Conservation (phyloP, 2,113 vertebrate species). For the Castor canadensis region DNA sequence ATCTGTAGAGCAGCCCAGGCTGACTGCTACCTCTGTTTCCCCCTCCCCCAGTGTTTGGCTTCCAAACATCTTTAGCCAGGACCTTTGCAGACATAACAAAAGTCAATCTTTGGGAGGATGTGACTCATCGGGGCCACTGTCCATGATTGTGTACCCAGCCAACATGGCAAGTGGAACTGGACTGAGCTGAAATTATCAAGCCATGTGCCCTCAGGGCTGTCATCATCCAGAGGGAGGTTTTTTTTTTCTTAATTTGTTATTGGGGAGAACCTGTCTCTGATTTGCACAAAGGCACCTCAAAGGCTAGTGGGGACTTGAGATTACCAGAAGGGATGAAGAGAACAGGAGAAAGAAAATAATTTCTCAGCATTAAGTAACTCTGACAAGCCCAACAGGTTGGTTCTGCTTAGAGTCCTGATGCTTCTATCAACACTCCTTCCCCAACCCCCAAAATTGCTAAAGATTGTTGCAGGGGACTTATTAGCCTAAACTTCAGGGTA, state of each 20-base stretch:
- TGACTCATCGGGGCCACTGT: not conserved
- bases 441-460: not conserved
- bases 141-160: not conserved
- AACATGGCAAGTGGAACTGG: not conserved
- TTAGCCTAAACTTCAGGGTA: not conserved
- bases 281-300: conserved; percentile 6
- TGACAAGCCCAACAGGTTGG: not conserved
- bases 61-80: not conserved
- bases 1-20: not conserved
- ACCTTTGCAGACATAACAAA: conserved; percentile 1
- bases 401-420: not conserved
- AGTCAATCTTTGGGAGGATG: conserved; percentile 17
- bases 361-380: not conserved
- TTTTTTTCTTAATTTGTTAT: not conserved
- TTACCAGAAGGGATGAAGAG: not conserved
- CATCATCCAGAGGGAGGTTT: not conserved
- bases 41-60: conserved; percentile 10
- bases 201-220: not conserved
- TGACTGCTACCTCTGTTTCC: not conserved
- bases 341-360: conserved; percentile 3
- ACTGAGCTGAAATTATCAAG: conserved; percentile 11
- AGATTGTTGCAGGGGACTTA: not conserved
- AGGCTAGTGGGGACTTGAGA: not conserved
- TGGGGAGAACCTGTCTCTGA: not conserved
- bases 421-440: not conserved